Evolutionary conservation across 1,140 invertebrate species (phyloP).

Genomic region (Drosophila punjabiensis): DNA sequence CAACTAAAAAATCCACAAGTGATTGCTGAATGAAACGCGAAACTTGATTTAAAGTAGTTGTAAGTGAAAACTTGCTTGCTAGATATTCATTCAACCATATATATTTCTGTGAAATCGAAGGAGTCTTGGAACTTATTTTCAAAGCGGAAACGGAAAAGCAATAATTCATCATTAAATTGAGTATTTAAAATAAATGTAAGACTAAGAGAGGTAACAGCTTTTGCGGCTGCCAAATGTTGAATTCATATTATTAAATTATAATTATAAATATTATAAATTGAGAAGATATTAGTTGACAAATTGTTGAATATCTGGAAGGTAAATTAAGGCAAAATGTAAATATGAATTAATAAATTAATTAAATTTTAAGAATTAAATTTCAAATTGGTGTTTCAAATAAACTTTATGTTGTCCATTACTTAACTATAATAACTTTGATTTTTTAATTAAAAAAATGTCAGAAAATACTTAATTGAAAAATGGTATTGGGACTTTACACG

Average conservation of each 20-base stretch:
- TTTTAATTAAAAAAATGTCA: too few species aligned
- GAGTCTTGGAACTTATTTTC: neutral
- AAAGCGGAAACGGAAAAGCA: neutral
- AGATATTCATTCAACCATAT: conserved; percentile 47
- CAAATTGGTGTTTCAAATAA: neutral
- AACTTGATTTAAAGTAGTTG: conserved; percentile 48
- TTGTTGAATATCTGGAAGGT: neutral
- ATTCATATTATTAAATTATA: too few species aligned
- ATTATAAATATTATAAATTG: neutral
- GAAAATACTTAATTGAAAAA: too few species aligned
- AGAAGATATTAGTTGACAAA: neutral
- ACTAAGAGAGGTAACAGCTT: neutral
- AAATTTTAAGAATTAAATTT: neutral
- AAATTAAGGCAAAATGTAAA: neutral
- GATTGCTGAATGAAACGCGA: conserved; percentile 68
- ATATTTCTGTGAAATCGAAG: conserved; percentile 3
- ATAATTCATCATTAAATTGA: neutral
- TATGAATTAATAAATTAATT: neutral
- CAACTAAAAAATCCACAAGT: conserved; percentile 31
- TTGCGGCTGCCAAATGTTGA: neutral
- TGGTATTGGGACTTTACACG: too few species aligned
- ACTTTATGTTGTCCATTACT: neutral
- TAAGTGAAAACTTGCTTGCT: conserved; percentile 16
- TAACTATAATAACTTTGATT: too few species aligned
- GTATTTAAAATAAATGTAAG: neutral